These are phyloP conservation scores for Molossus molossus DNA, from an alignment of 2,797 vertebrate genomes.

Conservation along the genomic window DNA sequence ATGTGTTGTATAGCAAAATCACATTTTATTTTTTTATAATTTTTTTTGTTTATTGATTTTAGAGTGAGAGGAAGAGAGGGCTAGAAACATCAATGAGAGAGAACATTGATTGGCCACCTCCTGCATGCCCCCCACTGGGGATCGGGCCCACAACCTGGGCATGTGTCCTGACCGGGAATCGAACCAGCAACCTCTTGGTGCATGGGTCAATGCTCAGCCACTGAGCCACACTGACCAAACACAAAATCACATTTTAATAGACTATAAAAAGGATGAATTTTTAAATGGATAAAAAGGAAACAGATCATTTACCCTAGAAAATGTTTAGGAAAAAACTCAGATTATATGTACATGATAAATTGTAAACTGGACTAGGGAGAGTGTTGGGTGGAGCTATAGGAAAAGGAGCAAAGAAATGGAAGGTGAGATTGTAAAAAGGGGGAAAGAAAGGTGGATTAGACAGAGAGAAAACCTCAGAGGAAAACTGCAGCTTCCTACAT, in stretches of 20 bases:
- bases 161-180: too few relatives aligned
- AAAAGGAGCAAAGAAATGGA: background rate
- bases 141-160: too few relatives aligned
- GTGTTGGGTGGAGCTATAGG: background rate
- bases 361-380: background rate
- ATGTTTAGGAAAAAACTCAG: conserved; percentile 38
- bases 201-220: too few relatives aligned
- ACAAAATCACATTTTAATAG: conserved; percentile 17
- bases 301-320: background rate
- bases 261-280: background rate
- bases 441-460: background rate
- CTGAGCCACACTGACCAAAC: too few relatives aligned
- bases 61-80: too few relatives aligned
- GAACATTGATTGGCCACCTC: too few relatives aligned
- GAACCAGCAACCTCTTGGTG: too few relatives aligned
- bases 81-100: too few relatives aligned
- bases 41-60: too few relatives aligned
- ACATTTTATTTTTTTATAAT: background rate
- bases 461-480: background rate
- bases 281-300: conserved; percentile 7
- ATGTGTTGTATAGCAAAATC: background rate
- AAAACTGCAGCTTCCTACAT: background rate
- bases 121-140: too few relatives aligned
- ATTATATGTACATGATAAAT: background rate
- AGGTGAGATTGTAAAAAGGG: background rate